Conservation (phyloP, 2,797 vertebrate species). For the Podarcis lilfordi region DNA sequence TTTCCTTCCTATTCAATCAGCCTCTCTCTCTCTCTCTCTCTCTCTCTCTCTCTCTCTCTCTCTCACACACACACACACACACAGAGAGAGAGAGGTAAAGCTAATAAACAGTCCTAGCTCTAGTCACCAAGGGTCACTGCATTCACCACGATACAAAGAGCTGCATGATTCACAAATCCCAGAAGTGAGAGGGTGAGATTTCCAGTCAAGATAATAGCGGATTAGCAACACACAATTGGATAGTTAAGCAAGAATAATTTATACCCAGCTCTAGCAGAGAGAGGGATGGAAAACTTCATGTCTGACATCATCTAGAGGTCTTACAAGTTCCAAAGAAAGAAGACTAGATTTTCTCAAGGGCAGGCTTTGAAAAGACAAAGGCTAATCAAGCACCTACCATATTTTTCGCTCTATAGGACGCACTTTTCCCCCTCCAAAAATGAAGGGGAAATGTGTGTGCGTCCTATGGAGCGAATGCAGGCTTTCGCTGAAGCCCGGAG, state of each 20-base stretch:
- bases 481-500: no score
- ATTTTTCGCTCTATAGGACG: no score
- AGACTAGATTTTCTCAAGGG: not conserved
- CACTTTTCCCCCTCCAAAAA: no score
- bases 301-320: not conserved
- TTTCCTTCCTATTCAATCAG: conserved; percentile 57
- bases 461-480: no score
- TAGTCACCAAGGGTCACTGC: conserved; percentile 6
- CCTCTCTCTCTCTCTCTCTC: not conserved
- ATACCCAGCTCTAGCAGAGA: conserved; percentile 22
- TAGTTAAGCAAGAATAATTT: conserved; percentile 20
- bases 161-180: conserved; percentile 60
- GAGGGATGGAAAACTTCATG: not conserved
- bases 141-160: conserved; percentile 27
- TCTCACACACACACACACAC: no score
- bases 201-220: conserved; percentile 29
- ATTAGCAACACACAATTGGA: not conserved
- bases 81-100: not conserved
- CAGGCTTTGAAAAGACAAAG: not conserved
- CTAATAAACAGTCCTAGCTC: conserved; percentile 44
- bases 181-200: conserved; percentile 40
- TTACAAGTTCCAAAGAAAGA: not conserved
- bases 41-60: no score
- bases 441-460: no score
- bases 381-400: not conserved